Base-by-base conservation (phyloP, 2,113 vertebrate genomes). In the Dromiciops gliroides region DNA sequence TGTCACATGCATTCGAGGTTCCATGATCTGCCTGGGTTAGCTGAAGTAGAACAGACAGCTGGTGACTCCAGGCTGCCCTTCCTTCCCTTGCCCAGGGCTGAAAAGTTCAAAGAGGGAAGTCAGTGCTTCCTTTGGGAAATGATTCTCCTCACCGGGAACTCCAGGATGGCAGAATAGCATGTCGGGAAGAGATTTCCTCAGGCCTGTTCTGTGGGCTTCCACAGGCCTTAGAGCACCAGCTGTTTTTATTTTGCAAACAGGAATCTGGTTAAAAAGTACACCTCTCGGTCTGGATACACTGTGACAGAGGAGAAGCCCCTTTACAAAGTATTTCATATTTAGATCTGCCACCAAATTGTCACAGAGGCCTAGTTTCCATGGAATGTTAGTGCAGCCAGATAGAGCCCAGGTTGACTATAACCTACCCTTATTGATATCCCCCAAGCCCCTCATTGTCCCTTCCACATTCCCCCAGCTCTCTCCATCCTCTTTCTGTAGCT, bases 161-260 rank as follows among this genome's bases (percentile, higher is more conserved):
- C 51, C 8, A 49, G 90, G 22, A 23, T 83, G 23, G 50, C 14
- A 44, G 53, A 92, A 92, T 10, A 47, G n/a, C 88, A 37, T 92
- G 48, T 93, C 0, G 0, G 31, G 47, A 48, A 49, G 50, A 90
- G 8, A 48, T 92, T 89, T 89, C 52, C 50, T 90, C 50, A 44
- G 47, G 24, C 89, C 50, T 89, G 47, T 51, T 90, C 1, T 0
- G n/a, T 67, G 37, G 89, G 23, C 24, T 23, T 83, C 24, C 3
- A 24, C 22, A 47, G 6, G 51, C 93, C 75, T 90, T 92, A 51
- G 95, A 56, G 75, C 51, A 91, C 44, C 22, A 90, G 48, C 47
- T 48, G 3, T 95, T 93, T 95, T 67, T 67, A 37, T 67, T 95
- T 94, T 95, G 91, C 75, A 96, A 95, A 94, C 37, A 91, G 67